Conservation (phyloP, 2,113 vertebrate species). For the Stegostoma tigrinum region DNA sequence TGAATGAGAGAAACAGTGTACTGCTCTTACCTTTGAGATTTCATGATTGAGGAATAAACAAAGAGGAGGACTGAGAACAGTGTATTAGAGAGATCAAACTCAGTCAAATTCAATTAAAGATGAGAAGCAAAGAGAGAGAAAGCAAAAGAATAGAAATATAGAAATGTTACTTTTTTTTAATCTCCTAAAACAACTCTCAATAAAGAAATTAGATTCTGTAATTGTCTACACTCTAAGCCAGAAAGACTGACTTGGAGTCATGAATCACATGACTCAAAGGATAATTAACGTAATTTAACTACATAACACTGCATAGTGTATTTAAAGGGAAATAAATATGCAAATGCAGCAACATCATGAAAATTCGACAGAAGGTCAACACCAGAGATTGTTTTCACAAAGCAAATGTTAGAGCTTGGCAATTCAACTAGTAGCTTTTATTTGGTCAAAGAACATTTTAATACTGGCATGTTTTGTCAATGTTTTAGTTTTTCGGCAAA, state of each 20-base stretch:
- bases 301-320: background rate
- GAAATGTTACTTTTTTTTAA: background rate
- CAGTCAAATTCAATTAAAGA: background rate
- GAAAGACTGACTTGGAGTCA: background rate
- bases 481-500: background rate
- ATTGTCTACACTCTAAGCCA: background rate
- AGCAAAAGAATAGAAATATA: background rate
- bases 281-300: background rate
- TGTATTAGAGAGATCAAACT: background rate
- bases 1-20: background rate
- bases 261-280: background rate
- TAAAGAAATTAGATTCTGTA: background rate
- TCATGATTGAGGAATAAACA: background rate
- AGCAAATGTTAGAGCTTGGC: background rate
- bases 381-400: background rate
- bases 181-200: background rate
- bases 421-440: background rate
- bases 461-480: background rate
- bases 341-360: background rate
- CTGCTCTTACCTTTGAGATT: background rate
- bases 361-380: background rate
- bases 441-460: background rate
- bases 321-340: background rate
- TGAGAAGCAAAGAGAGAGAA: background rate
- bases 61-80: background rate